A percentile compares a stretch with the other conserved stretches of the same genome.
Evolutionary conservation across 2,113 vertebrate genomes (phyloP).

Genomic region (Pygoscelis antarcticus): DNA sequence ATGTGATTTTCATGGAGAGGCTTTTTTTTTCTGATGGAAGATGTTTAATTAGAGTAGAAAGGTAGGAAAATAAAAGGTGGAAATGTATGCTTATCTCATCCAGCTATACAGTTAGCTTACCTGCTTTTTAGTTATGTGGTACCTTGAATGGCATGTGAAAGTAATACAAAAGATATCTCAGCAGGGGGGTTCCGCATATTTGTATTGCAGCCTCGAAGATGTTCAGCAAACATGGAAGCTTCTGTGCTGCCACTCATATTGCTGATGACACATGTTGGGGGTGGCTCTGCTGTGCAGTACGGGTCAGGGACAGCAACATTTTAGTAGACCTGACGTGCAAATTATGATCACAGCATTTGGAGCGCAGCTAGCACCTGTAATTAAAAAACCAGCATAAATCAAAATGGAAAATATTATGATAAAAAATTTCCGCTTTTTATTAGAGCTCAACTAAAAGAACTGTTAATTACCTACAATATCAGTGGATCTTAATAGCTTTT

Average conservation of each 20-base stretch:
- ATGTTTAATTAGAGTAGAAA: background rate
- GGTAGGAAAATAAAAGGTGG: background rate
- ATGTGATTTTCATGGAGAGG: background rate
- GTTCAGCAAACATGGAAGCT: background rate
- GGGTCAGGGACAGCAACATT: background rate
- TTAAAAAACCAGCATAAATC: background rate
- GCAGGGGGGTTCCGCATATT: rapidly evolving
- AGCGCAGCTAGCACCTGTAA: background rate
- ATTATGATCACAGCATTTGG: background rate
- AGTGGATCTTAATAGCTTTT: background rate
- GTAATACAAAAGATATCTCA: background rate
- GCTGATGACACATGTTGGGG: rapidly evolving
- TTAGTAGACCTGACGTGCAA: background rate
- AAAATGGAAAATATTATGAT: background rate
- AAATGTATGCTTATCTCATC: background rate
- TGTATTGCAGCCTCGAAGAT: background rate
- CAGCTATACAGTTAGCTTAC: background rate
- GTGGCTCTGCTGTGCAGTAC: background rate
- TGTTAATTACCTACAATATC: background rate
- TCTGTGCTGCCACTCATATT: background rate
- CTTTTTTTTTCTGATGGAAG: background rate
- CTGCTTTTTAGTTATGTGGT: background rate
- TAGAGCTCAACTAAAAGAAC: background rate
- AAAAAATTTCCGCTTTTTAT: background rate
- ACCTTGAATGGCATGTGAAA: background rate